Percentiles rank a stretch among this genome's conserved stretches.
Evolutionary conservation across 2,888 invertebrate genomes (phyloP).

Genomic region (Anthophora plumipes): DNA sequence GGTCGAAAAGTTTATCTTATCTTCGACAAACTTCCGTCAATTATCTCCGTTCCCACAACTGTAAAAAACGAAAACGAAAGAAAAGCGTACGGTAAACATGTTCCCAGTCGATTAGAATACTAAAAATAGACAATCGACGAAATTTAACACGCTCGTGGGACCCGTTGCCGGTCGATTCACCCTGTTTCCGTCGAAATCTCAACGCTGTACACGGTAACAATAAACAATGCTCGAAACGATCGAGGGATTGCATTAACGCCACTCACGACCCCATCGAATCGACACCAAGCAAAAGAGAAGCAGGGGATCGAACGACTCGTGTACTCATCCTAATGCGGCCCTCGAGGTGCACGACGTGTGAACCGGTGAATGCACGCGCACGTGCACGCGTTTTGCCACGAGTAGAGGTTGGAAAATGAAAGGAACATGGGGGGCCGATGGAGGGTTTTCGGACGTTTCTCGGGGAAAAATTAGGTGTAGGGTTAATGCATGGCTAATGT

Average conservation of each 20-base stretch:
- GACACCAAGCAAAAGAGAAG: too few relatives aligned
- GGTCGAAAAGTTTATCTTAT: not conserved
- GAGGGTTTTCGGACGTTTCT: not conserved
- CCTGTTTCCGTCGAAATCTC: slow-evolving; percentile 42
- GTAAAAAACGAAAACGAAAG: slow-evolving; percentile 3
- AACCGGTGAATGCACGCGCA: slow-evolving; percentile 34
- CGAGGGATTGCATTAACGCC: slow-evolving; percentile 52
- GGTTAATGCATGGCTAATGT: not conserved
- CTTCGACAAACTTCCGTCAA: not conserved
- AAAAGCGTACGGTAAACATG: not conserved
- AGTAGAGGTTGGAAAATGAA: slow-evolving; percentile 20
- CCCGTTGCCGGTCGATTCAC: slow-evolving; percentile 21
- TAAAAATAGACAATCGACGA: slow-evolving; percentile 2
- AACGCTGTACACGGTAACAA: slow-evolving; percentile 18
- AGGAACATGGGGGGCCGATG: not conserved
- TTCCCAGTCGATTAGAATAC: slow-evolving; percentile 22
- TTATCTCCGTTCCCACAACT: not conserved
- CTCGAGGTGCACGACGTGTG: slow-evolving; percentile 40
- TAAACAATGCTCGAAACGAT: slow-evolving; percentile 28
- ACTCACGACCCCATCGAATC: slow-evolving; percentile 51
- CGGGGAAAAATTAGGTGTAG: not conserved
- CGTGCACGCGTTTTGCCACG: slow-evolving; percentile 16
- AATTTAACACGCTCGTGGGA: slow-evolving; percentile 16
- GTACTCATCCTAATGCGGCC: slow-evolving; percentile 38
- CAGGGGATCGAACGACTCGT: slow-evolving; percentile 32